Conservation (phyloP, 2,888 invertebrate genomes). For the Tipula vernalis region DNA sequence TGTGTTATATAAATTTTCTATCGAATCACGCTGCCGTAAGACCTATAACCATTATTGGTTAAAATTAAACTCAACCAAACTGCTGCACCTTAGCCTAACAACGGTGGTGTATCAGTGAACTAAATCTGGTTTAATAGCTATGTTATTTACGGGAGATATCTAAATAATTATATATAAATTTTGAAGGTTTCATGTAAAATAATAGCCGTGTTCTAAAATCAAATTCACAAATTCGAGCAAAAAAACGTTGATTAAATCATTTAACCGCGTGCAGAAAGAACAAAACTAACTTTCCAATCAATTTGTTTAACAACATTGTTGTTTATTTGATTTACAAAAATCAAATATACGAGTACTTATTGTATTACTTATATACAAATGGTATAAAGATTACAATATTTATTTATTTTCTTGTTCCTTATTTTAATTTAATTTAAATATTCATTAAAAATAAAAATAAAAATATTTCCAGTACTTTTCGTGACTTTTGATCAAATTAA, state of each 20-base stretch:
- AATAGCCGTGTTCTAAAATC: neutral
- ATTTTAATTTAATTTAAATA: neutral
- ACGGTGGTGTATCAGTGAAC: too few relatives aligned
- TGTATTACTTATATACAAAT: neutral
- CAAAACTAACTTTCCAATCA: neutral
- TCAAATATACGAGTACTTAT: neutral
- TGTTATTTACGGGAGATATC: too few relatives aligned
- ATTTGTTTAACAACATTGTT: neutral
- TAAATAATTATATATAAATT: neutral
- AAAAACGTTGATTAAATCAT: neutral
- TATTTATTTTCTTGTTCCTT: neutral
- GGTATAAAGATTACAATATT: neutral
- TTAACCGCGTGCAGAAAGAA: neutral
- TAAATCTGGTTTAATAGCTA: too few relatives aligned
- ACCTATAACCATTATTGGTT: too few relatives aligned
- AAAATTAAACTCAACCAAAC: too few relatives aligned
- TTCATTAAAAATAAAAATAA: neutral
- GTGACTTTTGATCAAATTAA: slow-evolving; percentile 9
- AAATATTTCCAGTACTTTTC: neutral
- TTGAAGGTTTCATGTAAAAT: neutral
- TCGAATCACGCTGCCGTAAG: too few relatives aligned
- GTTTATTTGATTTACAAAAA: neutral
- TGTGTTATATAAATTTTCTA: too few relatives aligned
- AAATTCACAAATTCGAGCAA: neutral
- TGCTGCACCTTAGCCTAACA: too few relatives aligned